Evolutionary conservation across 2,888 invertebrate species (phyloP).

Genomic region (Archips crataeganus): DNA sequence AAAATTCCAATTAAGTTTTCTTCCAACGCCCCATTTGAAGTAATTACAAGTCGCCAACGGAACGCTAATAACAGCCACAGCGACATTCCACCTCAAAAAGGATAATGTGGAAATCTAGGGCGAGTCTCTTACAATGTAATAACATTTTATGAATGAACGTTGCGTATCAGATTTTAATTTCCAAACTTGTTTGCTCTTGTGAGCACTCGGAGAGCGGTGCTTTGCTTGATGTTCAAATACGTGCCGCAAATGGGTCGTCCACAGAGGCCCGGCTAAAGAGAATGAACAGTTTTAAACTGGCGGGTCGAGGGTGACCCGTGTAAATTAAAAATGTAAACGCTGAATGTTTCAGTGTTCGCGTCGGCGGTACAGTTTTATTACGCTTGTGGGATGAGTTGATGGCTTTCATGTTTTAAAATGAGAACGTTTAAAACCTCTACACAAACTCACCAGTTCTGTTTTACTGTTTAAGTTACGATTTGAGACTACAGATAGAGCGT

Average conservation of each 20-base stretch:
- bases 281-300: slow-evolving; percentile 16
- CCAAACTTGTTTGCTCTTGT: background rate
- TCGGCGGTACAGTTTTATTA: slow-evolving; percentile 5
- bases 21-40: background rate
- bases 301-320: slow-evolving; percentile 20
- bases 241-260: background rate
- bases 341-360: slow-evolving; percentile 9
- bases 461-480: too few species aligned
- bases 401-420: background rate
- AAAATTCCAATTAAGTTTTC: slow-evolving; percentile 13
- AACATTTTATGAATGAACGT: background rate
- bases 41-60: background rate
- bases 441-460: too few species aligned
- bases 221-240: background rate
- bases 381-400: background rate
- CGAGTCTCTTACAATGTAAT: background rate
- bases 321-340: slow-evolving; percentile 17
- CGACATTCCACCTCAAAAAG: slow-evolving; percentile 2
- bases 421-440: background rate
- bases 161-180: slow-evolving; percentile 7
- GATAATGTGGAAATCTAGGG: slow-evolving; percentile 4
- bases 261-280: background rate
- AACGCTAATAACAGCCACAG: background rate
- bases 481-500: too few species aligned
- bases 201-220: background rate